Base-by-base conservation (phyloP, 2,113 vertebrate genomes). In the Colossoma macropomum region DNA sequence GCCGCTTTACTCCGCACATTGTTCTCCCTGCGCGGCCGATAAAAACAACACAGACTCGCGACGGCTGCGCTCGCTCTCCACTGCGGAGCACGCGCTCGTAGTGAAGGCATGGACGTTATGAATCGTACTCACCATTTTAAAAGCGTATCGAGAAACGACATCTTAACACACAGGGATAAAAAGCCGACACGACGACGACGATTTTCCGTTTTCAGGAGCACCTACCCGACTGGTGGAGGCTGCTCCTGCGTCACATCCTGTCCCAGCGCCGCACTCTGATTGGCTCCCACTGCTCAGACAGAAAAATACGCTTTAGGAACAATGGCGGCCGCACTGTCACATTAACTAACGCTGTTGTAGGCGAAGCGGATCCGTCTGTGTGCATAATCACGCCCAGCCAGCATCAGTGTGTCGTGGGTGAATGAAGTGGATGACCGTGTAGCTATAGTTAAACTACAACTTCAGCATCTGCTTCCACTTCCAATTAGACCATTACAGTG, bases 1-100 rank as follows among this genome's bases (percentile, higher is more conserved):
- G 79, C 80, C 86, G n/a, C 68, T 68, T 89, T 76, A 68, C 59
- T 87, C 83, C 81, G 84, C 84, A 86, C 74, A 82, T 87, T 85
- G 80, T 81, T 83, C 70, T 80, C 13, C 2, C 62, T 77, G 80
- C 83, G 79, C 84, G 80, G 15, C 81, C 41, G 75, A 68, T 52
- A 73, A 75, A 74, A 56, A 62, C 59, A 62, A 62, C 59, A 62
- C 54, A 28, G 50, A 34, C n/a, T 75, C 16, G 3, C 11, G 38
- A 41, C 48, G 34, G 41, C 74, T 48, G 66, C 13, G 34, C 30
- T 62, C 27, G 48, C 65, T 9, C 32, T 62, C 28, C 3, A 11
- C 76, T 15, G 41, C 41, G 19, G 16, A 59, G 0, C 65, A 50
- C 15, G 32, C 30, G 25, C 28, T 23, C 7, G 0, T 25, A 27